Conservation (phyloP, 2,797 vertebrate species). For the Notolepis coatsorum region DNA sequence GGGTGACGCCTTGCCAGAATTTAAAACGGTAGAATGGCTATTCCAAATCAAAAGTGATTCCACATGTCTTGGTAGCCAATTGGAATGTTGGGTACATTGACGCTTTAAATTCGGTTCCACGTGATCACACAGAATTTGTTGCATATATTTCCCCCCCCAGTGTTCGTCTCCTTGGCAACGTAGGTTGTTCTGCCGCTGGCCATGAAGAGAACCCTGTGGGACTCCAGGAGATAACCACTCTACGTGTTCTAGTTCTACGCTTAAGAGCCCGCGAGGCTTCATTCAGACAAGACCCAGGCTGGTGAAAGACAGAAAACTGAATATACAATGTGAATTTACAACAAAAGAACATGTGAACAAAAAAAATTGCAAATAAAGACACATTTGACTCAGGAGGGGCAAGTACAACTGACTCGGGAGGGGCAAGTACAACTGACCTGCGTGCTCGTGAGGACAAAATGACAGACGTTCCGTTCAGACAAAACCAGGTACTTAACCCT, state of each 20-base stretch:
- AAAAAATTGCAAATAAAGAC: constrained; percentile 18
- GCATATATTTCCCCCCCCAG: constrained; percentile 32
- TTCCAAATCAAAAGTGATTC: constrained; percentile 71
- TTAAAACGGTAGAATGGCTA: constrained; percentile 77
- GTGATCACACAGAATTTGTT: constrained; percentile 22
- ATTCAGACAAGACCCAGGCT: constrained; percentile 41
- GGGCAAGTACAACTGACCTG: constrained; percentile 52
- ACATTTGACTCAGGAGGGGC: constrained; percentile 38
- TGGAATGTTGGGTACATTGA: constrained; percentile 64
- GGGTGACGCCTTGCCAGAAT: constrained; percentile 73
- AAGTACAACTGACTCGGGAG: constrained; percentile 55
- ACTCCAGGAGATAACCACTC: constrained; percentile 1
- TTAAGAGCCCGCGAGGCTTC: constrained; percentile 13
- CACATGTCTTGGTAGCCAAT: constrained; percentile 47
- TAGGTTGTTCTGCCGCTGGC: not conserved
- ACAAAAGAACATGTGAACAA: constrained; percentile 16
- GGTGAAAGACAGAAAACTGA: constrained; percentile 24
- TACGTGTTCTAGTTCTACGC: constrained; percentile 1
- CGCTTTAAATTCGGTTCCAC: not conserved
- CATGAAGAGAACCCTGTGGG: constrained; percentile 16
- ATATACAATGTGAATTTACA: constrained; percentile 52
- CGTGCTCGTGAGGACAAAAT: constrained; percentile 45
- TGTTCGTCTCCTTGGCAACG: constrained; percentile 39
- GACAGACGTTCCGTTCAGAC: constrained; percentile 60
- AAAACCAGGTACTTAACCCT: constrained; percentile 44